Conservation (phyloP, 2,797 vertebrate genomes). For the Carduelis carduelis region DNA sequence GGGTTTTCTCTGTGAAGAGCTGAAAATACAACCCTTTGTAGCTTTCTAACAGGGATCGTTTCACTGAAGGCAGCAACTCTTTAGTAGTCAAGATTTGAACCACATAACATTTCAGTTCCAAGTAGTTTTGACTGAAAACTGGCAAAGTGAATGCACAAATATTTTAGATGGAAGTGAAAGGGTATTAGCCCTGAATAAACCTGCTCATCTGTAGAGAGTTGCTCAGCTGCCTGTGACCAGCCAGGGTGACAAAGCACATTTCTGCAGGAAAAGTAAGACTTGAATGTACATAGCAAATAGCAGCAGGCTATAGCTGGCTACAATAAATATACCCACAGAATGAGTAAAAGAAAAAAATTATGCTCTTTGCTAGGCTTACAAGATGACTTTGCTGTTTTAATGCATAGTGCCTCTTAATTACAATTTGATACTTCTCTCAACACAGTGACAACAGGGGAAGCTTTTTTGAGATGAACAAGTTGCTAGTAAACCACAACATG, state of each 20-base stretch:
- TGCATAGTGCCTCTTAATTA: background rate
- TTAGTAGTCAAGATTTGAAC: background rate
- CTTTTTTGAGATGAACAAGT: background rate
- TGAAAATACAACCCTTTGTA: background rate
- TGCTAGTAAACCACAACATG: background rate
- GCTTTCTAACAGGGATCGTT: background rate
- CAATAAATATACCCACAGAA: background rate
- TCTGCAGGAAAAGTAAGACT: background rate
- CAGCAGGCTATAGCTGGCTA: background rate
- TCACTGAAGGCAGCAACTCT: background rate
- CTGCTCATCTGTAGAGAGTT: background rate
- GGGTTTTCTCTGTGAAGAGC: background rate
- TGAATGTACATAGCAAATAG: background rate
- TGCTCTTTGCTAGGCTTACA: background rate
- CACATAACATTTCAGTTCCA: background rate
- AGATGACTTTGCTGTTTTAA: background rate
- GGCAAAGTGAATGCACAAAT: background rate
- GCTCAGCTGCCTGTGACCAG: background rate
- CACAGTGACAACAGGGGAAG: background rate
- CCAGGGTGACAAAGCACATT: conserved; percentile 19
- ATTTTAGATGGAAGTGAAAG: background rate
- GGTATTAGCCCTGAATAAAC: background rate
- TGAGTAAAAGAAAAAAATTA: background rate
- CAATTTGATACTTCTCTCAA: background rate
- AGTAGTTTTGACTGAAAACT: background rate